Conservation (phyloP, 23 tunicate genomes). For the Ascidia mentula region DNA sequence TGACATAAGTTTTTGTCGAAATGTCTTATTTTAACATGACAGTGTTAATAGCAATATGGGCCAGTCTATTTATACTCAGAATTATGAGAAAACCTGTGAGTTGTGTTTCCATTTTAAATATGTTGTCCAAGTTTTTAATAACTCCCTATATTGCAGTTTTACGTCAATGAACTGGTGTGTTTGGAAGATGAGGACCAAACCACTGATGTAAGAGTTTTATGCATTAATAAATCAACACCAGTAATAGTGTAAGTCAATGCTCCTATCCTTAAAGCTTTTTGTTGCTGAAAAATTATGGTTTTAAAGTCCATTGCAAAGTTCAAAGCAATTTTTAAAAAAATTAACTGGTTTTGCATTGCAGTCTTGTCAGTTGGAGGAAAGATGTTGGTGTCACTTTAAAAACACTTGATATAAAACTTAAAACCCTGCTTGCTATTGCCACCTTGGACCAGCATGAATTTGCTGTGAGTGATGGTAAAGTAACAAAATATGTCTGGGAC, state of each 20-base stretch:
- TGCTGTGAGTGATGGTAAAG: not conserved
- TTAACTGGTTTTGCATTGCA: not conserved
- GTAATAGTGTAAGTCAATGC: not conserved
- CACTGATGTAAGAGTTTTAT: not conserved
- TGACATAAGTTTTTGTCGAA: too few species aligned
- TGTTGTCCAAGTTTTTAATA: too few species aligned
- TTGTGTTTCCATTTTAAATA: too few species aligned
- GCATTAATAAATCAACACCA: not conserved
- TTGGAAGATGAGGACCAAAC: not conserved
- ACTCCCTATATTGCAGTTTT: not conserved
- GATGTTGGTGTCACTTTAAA: not conserved
- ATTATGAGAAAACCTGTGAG: too few species aligned
- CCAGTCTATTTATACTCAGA: too few species aligned
- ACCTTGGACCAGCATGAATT: not conserved
- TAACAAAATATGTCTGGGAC: not conserved
- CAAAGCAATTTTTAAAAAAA: too few species aligned
- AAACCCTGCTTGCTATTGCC: not conserved
- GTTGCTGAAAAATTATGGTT: too few species aligned
- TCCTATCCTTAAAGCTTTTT: not conserved
- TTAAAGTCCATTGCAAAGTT: too few species aligned
- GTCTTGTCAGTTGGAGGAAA: not conserved
- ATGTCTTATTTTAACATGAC: too few species aligned
- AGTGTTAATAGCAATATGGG: too few species aligned
- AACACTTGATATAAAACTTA: not conserved
- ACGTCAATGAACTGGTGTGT: not conserved